Conservation (phyloP, 2,888 invertebrate species). For the Euspilapteryx auroguttella region DNA sequence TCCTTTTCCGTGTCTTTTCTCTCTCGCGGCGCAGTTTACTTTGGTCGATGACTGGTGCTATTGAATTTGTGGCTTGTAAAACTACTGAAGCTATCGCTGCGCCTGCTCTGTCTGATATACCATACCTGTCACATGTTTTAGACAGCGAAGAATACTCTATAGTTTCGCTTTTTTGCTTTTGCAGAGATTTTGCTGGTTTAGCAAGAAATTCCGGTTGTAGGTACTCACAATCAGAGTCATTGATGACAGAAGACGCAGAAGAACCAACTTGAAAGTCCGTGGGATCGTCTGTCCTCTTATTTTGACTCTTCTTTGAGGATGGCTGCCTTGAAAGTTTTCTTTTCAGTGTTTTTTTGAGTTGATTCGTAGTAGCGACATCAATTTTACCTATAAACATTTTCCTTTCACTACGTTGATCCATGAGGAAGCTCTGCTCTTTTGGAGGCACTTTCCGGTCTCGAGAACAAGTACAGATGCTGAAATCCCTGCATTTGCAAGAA, state of each 20-base stretch:
- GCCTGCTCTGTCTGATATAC: neutral
- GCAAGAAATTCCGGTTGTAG: neutral
- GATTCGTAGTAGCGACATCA: neutral
- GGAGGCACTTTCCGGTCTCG: neutral
- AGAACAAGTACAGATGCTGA: neutral
- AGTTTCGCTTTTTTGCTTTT: neutral
- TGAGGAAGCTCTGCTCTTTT: neutral
- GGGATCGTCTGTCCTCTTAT: neutral
- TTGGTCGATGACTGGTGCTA: neutral
- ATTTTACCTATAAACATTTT: neutral
- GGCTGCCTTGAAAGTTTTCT: slow-evolving; percentile 1
- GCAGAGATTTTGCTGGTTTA: neutral
- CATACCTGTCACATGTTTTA: neutral
- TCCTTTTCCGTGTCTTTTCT: neutral
- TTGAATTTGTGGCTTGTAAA: too few species aligned
- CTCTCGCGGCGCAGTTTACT: slow-evolving; percentile 1
- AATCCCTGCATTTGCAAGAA: slow-evolving; percentile 1
- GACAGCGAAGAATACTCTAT: slow-evolving; percentile 5
- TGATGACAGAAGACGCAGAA: neutral
- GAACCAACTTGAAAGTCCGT: neutral
- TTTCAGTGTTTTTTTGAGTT: neutral
- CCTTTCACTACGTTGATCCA: neutral
- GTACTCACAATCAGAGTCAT: neutral
- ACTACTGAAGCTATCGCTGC: neutral
- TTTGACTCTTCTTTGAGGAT: slow-evolving; percentile 1